phyloP scores from a whole-genome alignment of 2,113 vertebrate genomes.

The Martes martes region DNA sequence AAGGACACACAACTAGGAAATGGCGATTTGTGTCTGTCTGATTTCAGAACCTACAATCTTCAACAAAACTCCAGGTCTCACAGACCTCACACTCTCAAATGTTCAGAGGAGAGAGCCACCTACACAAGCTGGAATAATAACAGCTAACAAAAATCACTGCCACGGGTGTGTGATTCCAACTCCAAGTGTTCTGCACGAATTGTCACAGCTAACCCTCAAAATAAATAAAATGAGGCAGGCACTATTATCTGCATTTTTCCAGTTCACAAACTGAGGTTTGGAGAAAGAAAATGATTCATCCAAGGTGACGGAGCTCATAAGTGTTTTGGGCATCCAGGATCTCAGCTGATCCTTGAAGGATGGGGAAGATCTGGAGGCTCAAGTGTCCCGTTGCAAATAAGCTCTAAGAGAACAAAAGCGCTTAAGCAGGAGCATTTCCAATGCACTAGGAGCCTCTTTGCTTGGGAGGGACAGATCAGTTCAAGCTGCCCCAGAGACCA shows the following conservation, averaged over 20 bases:
- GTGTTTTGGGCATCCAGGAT: neutral
- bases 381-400: neutral
- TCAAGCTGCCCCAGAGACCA: neutral
- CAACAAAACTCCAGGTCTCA: neutral
- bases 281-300: neutral
- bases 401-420: neutral
- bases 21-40: neutral
- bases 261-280: neutral
- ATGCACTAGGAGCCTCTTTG: neutral
- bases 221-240: neutral
- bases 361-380: neutral
- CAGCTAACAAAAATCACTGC: neutral
- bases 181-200: too few species aligned
- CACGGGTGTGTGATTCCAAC: fast-evolving
- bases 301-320: neutral
- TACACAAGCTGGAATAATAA: neutral
- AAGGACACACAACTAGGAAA: neutral
- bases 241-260: neutral
- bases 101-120: neutral
- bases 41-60: neutral
- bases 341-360: neutral
- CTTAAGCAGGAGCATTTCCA: neutral
- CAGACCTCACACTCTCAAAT: neutral
- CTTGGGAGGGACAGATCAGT: neutral
- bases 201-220: neutral